Percentiles rank a stretch among this genome's conserved stretches.
phyloP scores from a whole-genome alignment of 2,888 invertebrate species.

The Epistrophella euchroma region DNA sequence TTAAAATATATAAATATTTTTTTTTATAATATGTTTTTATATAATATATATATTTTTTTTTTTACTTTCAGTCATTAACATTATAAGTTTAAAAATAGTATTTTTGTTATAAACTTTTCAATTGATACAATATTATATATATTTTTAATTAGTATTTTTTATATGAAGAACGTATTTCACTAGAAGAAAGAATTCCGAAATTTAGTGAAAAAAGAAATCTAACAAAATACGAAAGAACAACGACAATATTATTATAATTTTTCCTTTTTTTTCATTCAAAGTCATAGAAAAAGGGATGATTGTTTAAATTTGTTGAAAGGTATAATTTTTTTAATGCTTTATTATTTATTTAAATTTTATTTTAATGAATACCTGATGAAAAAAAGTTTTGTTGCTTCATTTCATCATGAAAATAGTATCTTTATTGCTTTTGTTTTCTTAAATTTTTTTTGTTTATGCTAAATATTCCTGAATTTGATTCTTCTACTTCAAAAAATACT shows the following conservation, averaged over 20 bases:
- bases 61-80: slow-evolving; percentile 63
- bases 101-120: slow-evolving; percentile 44
- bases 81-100: slow-evolving; percentile 66
- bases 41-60: slow-evolving; percentile 22
- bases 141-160: background rate
- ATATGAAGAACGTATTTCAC: slow-evolving; percentile 41
- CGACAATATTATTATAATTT: slow-evolving; percentile 15
- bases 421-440: slow-evolving; percentile 65
- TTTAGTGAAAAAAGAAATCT: slow-evolving; percentile 21
- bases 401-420: slow-evolving; percentile 60
- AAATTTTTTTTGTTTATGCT: slow-evolving; percentile 52
- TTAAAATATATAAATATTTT: slow-evolving; percentile 49
- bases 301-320: slow-evolving; percentile 35
- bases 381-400: slow-evolving; percentile 55
- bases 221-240: slow-evolving; percentile 35
- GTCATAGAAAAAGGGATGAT: slow-evolving; percentile 68
- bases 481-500: slow-evolving; percentile 17
- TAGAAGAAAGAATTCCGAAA: slow-evolving; percentile 40
- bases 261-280: slow-evolving; percentile 37
- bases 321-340: slow-evolving; percentile 2
- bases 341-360: background rate
- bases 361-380: slow-evolving; percentile 59
- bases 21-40: slow-evolving; percentile 29
- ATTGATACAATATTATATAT: slow-evolving; percentile 49
- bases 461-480: slow-evolving; percentile 62